Evolutionary conservation across 2,888 invertebrate species (phyloP), one percentile per base, ranked within the genome.

Genomic region (Choristoneura rosaceana): DNA sequence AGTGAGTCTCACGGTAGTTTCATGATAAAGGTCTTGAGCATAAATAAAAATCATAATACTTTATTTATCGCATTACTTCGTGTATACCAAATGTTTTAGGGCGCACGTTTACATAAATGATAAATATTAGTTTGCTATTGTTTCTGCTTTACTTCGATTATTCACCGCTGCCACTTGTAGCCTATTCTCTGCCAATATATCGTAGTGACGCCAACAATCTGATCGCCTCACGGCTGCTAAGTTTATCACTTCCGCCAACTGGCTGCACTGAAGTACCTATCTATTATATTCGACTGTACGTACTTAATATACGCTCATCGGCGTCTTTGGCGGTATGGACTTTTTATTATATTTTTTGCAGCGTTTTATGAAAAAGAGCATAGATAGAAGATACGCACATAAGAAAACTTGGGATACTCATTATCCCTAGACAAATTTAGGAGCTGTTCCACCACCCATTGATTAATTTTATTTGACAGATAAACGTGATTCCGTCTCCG

Each of bases 221-320:
- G 90, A 91, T 91, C 85, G 87, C 87, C 88, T 91, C 86, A 84
- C 85, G 87, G 87, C 87, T 84, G 83, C 84, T 83, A 82, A 85
- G 81, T 86, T 88, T 88, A 88, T 88, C 87, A 84, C 86, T 90
- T 91, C 90, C 91, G 89, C 87, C 86, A 88, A 80, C 77, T 59
- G 61, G 67, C 67, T 68, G 63, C 61, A 43, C 12, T 63, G 47
- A n/a, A 43, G 43, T 52, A 17, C 52, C 17, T 52, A 25, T 1
- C 25, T 25, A 47, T 4, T 47, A 2, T 62, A 63, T 63, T 71
- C 62, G 67, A 62, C 67, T 55, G 25, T 38, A 60, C 66, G 25
- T 25, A 25, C 25, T 25, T 1, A 25, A 25, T 55, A 38, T 38
- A 7, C 52, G 61, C 55, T 17, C 38, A 25, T 66, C 50, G 15